Evolutionary conservation across 2,113 vertebrate species (phyloP).

Genomic region (Mellivora capensis): DNA sequence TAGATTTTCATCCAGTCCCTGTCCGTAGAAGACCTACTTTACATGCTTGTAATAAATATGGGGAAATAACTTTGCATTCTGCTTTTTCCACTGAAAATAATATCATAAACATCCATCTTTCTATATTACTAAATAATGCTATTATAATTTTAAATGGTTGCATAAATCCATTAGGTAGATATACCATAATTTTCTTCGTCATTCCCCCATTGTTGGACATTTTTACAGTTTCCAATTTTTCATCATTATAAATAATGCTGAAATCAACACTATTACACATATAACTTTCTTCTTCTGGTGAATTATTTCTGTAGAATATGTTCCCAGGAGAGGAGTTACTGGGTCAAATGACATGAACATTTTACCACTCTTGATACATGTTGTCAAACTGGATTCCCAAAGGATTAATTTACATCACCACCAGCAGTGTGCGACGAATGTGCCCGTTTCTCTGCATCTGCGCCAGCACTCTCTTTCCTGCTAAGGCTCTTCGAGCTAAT

Average conservation of each 20-base stretch:
- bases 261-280: slow-evolving; percentile 64
- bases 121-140: slow-evolving; percentile 49
- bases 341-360: slow-evolving; percentile 63
- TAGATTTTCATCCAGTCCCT: neutral
- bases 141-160: slow-evolving; percentile 64
- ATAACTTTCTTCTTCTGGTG: slow-evolving; percentile 63
- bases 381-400: slow-evolving; percentile 44
- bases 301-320: slow-evolving; percentile 63
- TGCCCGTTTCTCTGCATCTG: neutral
- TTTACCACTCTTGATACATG: slow-evolving; percentile 65
- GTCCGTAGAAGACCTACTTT: neutral
- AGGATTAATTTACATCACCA: slow-evolving; percentile 9
- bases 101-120: slow-evolving; percentile 61
- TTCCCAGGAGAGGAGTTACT: slow-evolving; percentile 66
- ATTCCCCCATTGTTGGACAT: slow-evolving; percentile 56
- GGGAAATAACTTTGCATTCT: neutral
- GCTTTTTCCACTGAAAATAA: slow-evolving; percentile 37
- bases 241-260: slow-evolving; percentile 73
- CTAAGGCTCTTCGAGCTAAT: neutral
- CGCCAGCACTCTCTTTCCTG: neutral
- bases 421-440: neutral
- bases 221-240: slow-evolving; percentile 72
- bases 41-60: neutral
- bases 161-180: slow-evolving; percentile 65
- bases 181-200: slow-evolving; percentile 43